phyloP scores from a whole-genome alignment of 1,140 invertebrate species.

The Argopecten irradians region DNA sequence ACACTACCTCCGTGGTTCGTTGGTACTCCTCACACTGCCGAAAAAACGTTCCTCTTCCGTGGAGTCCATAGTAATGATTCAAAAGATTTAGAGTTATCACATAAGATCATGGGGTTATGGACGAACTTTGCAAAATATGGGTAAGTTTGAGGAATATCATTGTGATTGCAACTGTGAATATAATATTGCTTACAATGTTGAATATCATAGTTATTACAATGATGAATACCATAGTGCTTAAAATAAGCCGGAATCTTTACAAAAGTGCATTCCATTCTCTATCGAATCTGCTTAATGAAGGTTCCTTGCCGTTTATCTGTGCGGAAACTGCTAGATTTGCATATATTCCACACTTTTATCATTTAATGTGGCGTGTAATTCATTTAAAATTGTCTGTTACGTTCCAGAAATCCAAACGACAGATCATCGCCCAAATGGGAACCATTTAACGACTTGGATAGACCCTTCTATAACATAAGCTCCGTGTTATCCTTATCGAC shows the following conservation, averaged over 20 bases:
- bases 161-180: no score
- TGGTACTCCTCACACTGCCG: slow-evolving; percentile 50
- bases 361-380: no score
- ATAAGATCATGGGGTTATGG: slow-evolving; percentile 93
- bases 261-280: no score
- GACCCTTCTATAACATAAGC: slow-evolving; percentile 4
- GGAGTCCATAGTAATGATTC: not conserved
- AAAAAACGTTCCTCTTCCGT: slow-evolving; percentile 36
- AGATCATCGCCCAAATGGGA: not conserved
- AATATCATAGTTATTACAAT: no score
- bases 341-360: not conserved
- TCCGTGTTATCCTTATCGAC: not conserved
- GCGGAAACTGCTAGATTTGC: not conserved
- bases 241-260: no score
- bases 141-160: no score
- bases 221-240: no score
- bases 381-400: not conserved
- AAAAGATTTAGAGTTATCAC: slow-evolving; percentile 87
- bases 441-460: not conserved
- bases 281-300: no score
- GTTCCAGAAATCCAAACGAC: not conserved
- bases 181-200: no score
- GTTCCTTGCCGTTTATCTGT: no score
- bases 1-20: slow-evolving; percentile 40
- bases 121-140: slow-evolving; percentile 96